These are phyloP conservation scores for Sinocyclocheilus grahami DNA, from an alignment of 2,113 vertebrate species.

Conservation along the genomic window DNA sequence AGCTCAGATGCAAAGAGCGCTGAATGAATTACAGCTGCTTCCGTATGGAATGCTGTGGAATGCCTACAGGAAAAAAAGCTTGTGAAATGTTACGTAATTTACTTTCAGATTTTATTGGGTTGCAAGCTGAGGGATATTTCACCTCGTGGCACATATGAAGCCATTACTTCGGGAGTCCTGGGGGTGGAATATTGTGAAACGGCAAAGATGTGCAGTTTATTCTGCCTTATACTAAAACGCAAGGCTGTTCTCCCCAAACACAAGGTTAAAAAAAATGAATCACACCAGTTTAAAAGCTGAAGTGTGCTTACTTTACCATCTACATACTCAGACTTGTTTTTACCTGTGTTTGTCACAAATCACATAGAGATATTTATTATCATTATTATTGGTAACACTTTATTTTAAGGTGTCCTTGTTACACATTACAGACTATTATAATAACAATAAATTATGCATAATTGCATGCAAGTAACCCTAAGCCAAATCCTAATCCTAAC, in stretches of 20 bases:
- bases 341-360: background rate
- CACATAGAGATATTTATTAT: too few species aligned
- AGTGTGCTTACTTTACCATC: background rate
- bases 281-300: background rate
- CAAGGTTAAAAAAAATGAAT: background rate
- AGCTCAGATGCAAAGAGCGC: conserved; percentile 5
- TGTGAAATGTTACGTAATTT: conserved; percentile 36
- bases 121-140: conserved; percentile 42
- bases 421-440: too few species aligned
- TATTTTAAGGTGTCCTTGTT: too few species aligned
- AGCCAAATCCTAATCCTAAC: too few species aligned
- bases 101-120: conserved; percentile 38
- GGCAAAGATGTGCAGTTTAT: conserved; percentile 12
- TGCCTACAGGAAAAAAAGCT: conserved; percentile 22
- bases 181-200: conserved; percentile 13
- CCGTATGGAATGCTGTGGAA: background rate
- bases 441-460: too few species aligned
- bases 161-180: conserved; percentile 20
- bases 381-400: too few species aligned
- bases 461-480: too few species aligned
- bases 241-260: background rate
- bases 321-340: background rate
- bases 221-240: background rate
- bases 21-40: conserved; percentile 16
- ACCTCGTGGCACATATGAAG: conserved; percentile 32